These are phyloP conservation scores for Sula dactylatra DNA, from an alignment of 2,113 vertebrate species.

Conservation along the genomic window DNA sequence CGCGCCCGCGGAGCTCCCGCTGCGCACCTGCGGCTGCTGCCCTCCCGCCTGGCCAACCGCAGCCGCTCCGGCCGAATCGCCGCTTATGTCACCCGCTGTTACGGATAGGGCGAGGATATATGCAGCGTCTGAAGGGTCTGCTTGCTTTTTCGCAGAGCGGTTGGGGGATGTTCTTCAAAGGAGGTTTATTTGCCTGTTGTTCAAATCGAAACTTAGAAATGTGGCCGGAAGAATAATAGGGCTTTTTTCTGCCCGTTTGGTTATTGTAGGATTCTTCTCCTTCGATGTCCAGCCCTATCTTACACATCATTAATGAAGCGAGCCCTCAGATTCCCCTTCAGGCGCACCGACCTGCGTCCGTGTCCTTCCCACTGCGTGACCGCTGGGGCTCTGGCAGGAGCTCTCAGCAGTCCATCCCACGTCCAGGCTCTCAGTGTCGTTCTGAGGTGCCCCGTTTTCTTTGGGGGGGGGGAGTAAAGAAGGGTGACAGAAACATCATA, in stretches of 20 bases:
- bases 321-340: not conserved
- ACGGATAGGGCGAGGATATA: no score
- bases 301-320: not conserved
- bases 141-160: not conserved
- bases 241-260: not conserved
- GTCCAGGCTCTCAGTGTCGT: not conserved
- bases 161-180: not conserved
- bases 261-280: not conserved
- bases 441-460: not conserved
- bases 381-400: not conserved
- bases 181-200: not conserved
- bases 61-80: not conserved
- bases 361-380: not conserved
- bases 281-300: not conserved
- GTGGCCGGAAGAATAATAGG: not conserved
- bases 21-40: not conserved
- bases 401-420: not conserved
- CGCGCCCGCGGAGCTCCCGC: not conserved
- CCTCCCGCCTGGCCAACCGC: not conserved
- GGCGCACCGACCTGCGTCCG: not conserved
- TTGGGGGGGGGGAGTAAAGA: fast-evolving
- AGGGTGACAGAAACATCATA: not conserved
- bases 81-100: not conserved
- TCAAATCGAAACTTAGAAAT: not conserved
- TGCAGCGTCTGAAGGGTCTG: not conserved